Evolutionary conservation across 2,113 vertebrate genomes (phyloP).

Genomic region (Rhinopithecus roxellana): DNA sequence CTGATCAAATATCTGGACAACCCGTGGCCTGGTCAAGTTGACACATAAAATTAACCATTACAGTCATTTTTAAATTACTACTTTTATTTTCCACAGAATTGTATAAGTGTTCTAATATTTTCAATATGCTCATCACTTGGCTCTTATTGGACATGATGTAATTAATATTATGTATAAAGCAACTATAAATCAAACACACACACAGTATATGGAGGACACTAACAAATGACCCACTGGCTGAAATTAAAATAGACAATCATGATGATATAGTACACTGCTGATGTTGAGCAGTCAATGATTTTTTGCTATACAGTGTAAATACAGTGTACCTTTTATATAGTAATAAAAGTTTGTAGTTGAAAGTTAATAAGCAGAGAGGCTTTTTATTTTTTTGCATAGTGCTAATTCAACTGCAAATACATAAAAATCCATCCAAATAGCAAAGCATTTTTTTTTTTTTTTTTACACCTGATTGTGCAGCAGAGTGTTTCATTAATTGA

Average conservation of each 20-base stretch:
- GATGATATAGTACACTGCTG: neutral
- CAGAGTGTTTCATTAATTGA: constrained; percentile 38
- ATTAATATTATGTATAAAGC: neutral
- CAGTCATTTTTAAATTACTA: neutral
- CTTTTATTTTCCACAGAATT: constrained; percentile 31
- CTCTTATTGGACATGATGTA: neutral
- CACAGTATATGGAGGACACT: neutral
- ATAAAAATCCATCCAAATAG: constrained; percentile 27
- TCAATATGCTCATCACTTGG: neutral
- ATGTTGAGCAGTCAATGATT: neutral
- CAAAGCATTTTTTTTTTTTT: constrained; percentile 56
- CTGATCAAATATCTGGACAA: neutral
- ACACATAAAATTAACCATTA: neutral
- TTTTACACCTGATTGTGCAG: neutral
- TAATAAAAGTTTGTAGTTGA: constrained; percentile 1
- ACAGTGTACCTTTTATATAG: neutral
- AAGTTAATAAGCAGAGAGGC: neutral
- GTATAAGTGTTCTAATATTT: neutral
- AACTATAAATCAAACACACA: neutral
- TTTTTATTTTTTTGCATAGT: constrained; percentile 2
- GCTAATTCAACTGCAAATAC: constrained; percentile 39
- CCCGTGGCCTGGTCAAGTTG: neutral
- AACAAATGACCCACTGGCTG: neutral
- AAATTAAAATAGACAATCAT: neutral
- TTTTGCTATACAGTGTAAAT: neutral